Conservation (phyloP, 2,797 vertebrate species). For the Toxotes lorentzi region DNA sequence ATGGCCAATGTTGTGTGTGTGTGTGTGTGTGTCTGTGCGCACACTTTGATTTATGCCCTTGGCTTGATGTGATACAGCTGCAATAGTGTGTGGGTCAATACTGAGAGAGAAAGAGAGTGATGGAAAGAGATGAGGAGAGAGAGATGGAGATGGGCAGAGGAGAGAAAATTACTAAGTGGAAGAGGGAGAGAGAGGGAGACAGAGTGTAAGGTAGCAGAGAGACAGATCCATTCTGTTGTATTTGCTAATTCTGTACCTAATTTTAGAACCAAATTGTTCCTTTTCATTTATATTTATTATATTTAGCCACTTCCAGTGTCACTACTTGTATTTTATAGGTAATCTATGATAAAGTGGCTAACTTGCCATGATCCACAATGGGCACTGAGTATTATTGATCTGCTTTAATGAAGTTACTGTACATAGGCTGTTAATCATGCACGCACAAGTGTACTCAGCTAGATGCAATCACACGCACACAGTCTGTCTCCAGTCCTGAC, state of each 20-base stretch:
- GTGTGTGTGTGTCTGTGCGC: slow-evolving; percentile 28
- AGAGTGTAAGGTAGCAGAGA: slow-evolving; percentile 35
- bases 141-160: slow-evolving; percentile 48
- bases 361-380: slow-evolving; percentile 18
- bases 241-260: not conserved
- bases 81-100: slow-evolving; percentile 70
- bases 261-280: too few relatives aligned
- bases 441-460: not conserved
- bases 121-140: slow-evolving; percentile 29
- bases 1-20: slow-evolving; percentile 47
- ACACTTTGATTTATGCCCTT: slow-evolving; percentile 71
- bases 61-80: slow-evolving; percentile 73
- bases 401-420: slow-evolving; percentile 39
- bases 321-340: slow-evolving; percentile 7
- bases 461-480: not conserved
- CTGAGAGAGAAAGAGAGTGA: slow-evolving; percentile 42
- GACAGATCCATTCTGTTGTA: slow-evolving; percentile 30
- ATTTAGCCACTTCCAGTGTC: not conserved
- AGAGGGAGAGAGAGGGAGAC: slow-evolving; percentile 44
- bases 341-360: slow-evolving; percentile 25
- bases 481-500: slow-evolving; percentile 7
- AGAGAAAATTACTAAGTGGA: slow-evolving; percentile 51
- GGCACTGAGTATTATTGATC: slow-evolving; percentile 41
- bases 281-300: too few relatives aligned
- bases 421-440: slow-evolving; percentile 33